These are phyloP conservation scores for Leuctra nigra DNA, from an alignment of 2,888 invertebrate species.

Conservation along the genomic window DNA sequence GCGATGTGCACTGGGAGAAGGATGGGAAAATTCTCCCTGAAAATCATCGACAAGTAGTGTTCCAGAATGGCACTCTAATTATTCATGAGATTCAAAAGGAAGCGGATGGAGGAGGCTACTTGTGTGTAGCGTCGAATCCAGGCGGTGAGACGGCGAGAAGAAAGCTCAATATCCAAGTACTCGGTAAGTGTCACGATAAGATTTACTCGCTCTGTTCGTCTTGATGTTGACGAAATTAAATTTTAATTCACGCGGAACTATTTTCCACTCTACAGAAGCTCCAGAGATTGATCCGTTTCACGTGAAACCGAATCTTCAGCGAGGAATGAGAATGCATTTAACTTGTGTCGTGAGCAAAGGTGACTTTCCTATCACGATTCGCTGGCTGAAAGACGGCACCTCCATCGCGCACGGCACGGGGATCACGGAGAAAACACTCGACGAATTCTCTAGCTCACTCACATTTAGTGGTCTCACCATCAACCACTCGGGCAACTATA, in stretches of 20 bases:
- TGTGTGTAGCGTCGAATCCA: slow-evolving; percentile 38
- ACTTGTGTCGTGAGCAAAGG: slow-evolving; percentile 43
- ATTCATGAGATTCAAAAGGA: slow-evolving; percentile 39
- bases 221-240: background rate
- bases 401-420: slow-evolving; percentile 34
- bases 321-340: slow-evolving; percentile 39
- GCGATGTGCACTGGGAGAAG: slow-evolving; percentile 32
- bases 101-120: slow-evolving; percentile 41
- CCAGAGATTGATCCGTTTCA: slow-evolving; percentile 25
- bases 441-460: slow-evolving; percentile 34
- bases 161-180: slow-evolving; percentile 38
- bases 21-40: slow-evolving; percentile 33
- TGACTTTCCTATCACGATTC: slow-evolving; percentile 41
- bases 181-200: slow-evolving; percentile 37
- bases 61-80: slow-evolving; percentile 37
- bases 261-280: slow-evolving; percentile 25
- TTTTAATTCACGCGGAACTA: background rate
- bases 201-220: too few species aligned
- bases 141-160: slow-evolving; percentile 37
- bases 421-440: slow-evolving; percentile 32
- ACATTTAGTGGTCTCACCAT: slow-evolving; percentile 32
- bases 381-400: slow-evolving; percentile 41
- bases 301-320: slow-evolving; percentile 32
- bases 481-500: slow-evolving; percentile 35
- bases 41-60: slow-evolving; percentile 39